Evolutionary conservation across 2,888 invertebrate species (phyloP), one percentile per base, ranked within the genome.

Genomic region (Pyrgus malvae): DNA sequence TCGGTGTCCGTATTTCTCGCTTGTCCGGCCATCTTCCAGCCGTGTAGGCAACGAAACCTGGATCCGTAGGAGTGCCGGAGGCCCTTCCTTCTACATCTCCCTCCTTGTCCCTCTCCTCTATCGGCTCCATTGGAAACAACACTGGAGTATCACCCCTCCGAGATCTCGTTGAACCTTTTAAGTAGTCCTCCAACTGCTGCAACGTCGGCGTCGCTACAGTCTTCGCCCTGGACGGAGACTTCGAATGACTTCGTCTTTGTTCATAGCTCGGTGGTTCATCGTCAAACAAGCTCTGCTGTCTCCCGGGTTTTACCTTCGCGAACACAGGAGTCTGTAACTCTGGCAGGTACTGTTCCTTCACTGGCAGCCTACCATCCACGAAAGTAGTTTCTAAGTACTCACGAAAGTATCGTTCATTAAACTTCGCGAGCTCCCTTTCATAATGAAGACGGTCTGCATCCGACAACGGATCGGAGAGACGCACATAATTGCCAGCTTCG

Each of bases 21-120:
- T 85, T 88, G 38, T 91, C 90, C 0, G 92, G 91, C 95, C 95
- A 95, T 64, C 93, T 91, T 59, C 92, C 93, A 0, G 94, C 95
- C 0, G 94, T 92, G 69, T 94, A 94, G 67, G 93, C 93, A 1
- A 95, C 95, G 66, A 92, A 95, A 2, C 95, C 95, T 0, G 94
- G 94, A 74, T 95, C 94, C 0, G 92, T 93, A 0, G 95, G 94
- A 0, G 93, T 92, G n/a, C 93, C 93, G 0, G 92, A 92, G 0
- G 91, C 91, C 44, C 91, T 74, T 0, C 86, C 90, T 2, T 83
- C 84, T 3, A 71, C 67, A 23, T 83, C 85, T 1, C 70, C 72
- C 29, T 89, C 79, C 37, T 74, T 72, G 8, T 72, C 83, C 31
- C 77, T 80, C 63, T 91, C 89, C 48, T 78, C 83, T n/a, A 86